These are phyloP conservation scores for Turritopsis rubra DNA, from an alignment of 30 jellyfish, hydroid and myxozoan genomes.

Conservation along the genomic window DNA sequence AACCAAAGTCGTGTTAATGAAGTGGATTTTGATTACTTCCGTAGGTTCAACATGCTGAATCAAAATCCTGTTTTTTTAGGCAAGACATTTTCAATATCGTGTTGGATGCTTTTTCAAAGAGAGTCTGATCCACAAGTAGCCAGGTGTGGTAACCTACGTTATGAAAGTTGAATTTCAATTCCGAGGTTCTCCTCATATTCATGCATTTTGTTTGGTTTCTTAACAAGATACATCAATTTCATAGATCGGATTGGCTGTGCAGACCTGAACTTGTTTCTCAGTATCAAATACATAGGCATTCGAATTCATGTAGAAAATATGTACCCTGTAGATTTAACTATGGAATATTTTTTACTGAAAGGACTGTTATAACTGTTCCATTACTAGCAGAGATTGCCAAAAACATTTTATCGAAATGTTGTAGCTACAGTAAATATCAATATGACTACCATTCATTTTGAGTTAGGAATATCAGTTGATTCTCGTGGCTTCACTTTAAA, in stretches of 20 bases:
- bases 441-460: conserved; percentile 2
- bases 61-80: conserved; percentile 27
- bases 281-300: conserved; percentile 27
- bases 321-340: conserved; percentile 14
- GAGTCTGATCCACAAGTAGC: neutral
- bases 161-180: conserved; percentile 19
- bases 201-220: neutral
- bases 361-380: conserved; percentile 7
- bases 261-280: neutral
- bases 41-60: conserved; percentile 26
- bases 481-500: conserved; percentile 6
- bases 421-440: conserved; percentile 18
- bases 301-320: conserved; percentile 28
- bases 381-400: conserved; percentile 4
- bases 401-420: conserved; percentile 15
- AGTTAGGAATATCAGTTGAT: conserved; percentile 15
- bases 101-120: conserved; percentile 29
- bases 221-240: neutral
- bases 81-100: conserved; percentile 45
- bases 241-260: neutral
- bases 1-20: neutral
- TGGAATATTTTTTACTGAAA: conserved; percentile 5
- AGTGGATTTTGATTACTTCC: conserved; percentile 8
- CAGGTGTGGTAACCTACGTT: conserved; percentile 5
- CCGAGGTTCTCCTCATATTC: conserved; percentile 11